Base-by-base conservation (phyloP, 2,888 invertebrate genomes). In the Monopis laevigella region DNA sequence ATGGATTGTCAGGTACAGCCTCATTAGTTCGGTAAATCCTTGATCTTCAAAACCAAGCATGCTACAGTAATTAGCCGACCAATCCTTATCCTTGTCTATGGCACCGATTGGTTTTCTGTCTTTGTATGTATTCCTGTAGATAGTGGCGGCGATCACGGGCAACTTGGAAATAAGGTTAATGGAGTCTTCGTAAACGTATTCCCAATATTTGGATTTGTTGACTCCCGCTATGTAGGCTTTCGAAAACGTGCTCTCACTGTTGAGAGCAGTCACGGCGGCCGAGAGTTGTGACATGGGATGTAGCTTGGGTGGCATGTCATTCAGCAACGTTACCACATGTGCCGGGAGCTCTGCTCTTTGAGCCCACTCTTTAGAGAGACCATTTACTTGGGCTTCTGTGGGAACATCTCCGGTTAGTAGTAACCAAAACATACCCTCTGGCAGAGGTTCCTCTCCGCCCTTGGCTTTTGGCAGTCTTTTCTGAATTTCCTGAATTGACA, bases 371-470 rank as follows among this genome's bases (percentile, higher is more conserved):
- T 86, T 83, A 13, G 89, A 89, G 36, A 92, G 51, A 30, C 86
- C 81, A 53, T 78, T 78, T 2, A 86, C 91, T 80, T 96, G 96
- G 35, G 85, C 86, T 13, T 90, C 86, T 39, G 83, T 90, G 38
- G 96, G 96, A 35, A 96, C 83, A 46, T 96, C 91, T 13, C 96
- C 96, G 49, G 96, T 96, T 53, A 91, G 83, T 48, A 96, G 78
- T 39, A 96, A 83, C 95, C 96, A 96, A 80, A 95, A 96, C n/a
- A 96, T 84, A 64, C 92, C 96, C 72, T 96, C 96, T 2, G 96
- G 96, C 26, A 96, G 82, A 4, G 95, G 95, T 64, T 96, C 93
- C 19, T 70, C 69, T 28, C 95, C 95, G 39, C 89, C 88, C 2
- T 84, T 68, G 7, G 90, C 94, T 62, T 90, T 92, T 1, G 96